Conservation (phyloP, 1,140 invertebrate species). For the Diabrotica virgifera region DNA sequence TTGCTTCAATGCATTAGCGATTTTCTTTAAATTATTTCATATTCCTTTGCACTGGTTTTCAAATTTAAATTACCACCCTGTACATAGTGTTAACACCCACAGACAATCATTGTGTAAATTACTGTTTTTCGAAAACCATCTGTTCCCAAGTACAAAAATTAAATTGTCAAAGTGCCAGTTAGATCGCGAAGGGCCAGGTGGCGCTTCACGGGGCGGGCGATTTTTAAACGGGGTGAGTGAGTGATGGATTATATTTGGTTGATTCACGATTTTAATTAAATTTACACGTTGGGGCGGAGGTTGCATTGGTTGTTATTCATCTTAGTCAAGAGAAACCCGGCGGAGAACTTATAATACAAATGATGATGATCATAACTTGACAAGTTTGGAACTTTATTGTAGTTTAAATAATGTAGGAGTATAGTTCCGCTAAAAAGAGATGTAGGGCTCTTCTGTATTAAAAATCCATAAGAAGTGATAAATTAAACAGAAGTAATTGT, state of each 20-base stretch:
- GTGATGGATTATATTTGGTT: neutral
- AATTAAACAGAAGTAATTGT: too few species aligned
- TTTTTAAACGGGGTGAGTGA: neutral
- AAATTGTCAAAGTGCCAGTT: neutral
- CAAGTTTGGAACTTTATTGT: conserved; percentile 2
- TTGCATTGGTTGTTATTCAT: neutral
- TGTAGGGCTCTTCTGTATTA: too few species aligned
- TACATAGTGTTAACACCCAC: neutral
- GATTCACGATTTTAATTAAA: conserved; percentile 9
- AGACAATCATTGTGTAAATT: neutral
- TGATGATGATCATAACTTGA: neutral
- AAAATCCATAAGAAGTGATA: too few species aligned
- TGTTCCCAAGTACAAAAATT: neutral
- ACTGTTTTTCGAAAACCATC: neutral
- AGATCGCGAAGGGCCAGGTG: neutral
- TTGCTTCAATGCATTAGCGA: too few species aligned
- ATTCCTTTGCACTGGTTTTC: too few species aligned
- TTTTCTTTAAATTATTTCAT: too few species aligned
- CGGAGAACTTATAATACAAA: neutral
- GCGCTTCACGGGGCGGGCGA: neutral
- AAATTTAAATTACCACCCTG: too few species aligned
- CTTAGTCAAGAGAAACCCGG: neutral
- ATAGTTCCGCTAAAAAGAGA: too few species aligned
- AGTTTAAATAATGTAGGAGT: neutral
- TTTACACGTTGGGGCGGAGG: conserved; percentile 3